Percentiles rank a stretch among this genome's conserved stretches.
These are phyloP conservation scores for Cataglyphis hispanica DNA, from an alignment of 1,140 invertebrate genomes.

Conservation along the genomic window DNA sequence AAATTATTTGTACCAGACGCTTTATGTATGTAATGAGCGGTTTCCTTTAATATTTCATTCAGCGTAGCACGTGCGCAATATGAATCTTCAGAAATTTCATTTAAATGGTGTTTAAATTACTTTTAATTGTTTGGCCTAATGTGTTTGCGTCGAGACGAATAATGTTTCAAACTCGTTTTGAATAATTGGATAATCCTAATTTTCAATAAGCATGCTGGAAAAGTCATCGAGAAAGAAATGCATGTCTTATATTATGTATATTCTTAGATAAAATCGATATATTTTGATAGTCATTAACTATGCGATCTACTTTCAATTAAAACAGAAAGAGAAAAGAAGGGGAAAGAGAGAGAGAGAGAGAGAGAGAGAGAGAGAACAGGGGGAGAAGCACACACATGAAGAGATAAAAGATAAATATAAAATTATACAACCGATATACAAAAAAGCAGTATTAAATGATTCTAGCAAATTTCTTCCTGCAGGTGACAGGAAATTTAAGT, in stretches of 20 bases:
- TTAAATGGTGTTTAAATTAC: conserved; percentile 29
- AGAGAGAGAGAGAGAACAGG: too few species aligned
- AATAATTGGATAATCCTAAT: conserved; percentile 26
- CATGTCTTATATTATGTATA: neutral
- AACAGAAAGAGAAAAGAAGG: too few species aligned
- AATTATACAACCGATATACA: neutral
- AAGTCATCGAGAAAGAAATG: too few species aligned
- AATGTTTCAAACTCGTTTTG: conserved; percentile 18
- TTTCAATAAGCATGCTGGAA: neutral
- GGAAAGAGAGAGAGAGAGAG: too few species aligned
- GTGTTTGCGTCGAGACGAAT: neutral
- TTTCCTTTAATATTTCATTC: conserved; percentile 51
- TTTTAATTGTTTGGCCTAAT: neutral
- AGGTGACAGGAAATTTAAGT: conserved; percentile 37
- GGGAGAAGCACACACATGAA: too few species aligned
- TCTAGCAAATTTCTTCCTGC: neutral
- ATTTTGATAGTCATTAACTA: neutral
- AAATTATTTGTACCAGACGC: conserved; percentile 39
- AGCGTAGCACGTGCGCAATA: conserved; percentile 14
- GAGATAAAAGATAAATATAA: neutral
- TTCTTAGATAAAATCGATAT: neutral
- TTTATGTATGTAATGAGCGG: conserved; percentile 50
- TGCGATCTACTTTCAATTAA: neutral
- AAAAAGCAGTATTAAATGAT: neutral
- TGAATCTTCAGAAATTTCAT: conserved; percentile 30